These are phyloP conservation scores for Pimephales promelas DNA, from an alignment of 2,113 vertebrate genomes.

Conservation along the genomic window DNA sequence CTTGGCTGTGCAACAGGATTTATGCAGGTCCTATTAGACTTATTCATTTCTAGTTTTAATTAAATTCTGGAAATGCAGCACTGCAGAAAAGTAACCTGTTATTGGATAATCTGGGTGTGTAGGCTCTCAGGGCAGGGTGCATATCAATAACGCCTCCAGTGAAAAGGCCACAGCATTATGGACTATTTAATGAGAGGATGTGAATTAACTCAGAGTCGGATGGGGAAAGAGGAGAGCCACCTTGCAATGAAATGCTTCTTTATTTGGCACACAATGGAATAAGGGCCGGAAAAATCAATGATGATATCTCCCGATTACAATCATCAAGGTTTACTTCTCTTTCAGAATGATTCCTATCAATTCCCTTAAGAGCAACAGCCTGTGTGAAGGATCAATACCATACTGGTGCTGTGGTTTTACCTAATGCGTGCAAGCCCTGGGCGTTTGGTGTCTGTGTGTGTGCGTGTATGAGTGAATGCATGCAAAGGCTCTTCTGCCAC, in stretches of 20 bases:
- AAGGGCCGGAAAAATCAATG: conserved; percentile 54
- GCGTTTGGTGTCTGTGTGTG: neutral
- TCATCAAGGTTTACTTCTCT: conserved; percentile 59
- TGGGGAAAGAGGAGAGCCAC: conserved; percentile 20
- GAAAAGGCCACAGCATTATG: conserved; percentile 44
- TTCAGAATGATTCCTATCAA: conserved; percentile 55
- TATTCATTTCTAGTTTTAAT: conserved; percentile 59
- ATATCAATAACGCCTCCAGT: conserved; percentile 44
- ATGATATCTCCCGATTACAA: conserved; percentile 60
- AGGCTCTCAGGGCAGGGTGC: conserved; percentile 28
- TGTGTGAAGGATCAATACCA: conserved; percentile 57
- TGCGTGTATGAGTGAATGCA: neutral
- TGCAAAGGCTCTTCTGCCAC: neutral
- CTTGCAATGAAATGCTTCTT: conserved; percentile 49
- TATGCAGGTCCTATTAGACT: conserved; percentile 51
- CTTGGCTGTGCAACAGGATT: conserved; percentile 51
- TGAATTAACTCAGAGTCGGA: conserved; percentile 43
- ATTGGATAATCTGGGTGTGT: conserved; percentile 47
- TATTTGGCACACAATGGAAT: conserved; percentile 57
- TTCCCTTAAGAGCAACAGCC: conserved; percentile 54
- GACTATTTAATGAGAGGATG: conserved; percentile 49
- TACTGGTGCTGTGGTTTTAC: conserved; percentile 44
- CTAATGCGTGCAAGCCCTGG: conserved; percentile 45
- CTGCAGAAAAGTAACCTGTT: conserved; percentile 44
- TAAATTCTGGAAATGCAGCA: conserved; percentile 54